Base-by-base conservation (phyloP, 2,888 invertebrate genomes). In the Augiades crinisus region DNA sequence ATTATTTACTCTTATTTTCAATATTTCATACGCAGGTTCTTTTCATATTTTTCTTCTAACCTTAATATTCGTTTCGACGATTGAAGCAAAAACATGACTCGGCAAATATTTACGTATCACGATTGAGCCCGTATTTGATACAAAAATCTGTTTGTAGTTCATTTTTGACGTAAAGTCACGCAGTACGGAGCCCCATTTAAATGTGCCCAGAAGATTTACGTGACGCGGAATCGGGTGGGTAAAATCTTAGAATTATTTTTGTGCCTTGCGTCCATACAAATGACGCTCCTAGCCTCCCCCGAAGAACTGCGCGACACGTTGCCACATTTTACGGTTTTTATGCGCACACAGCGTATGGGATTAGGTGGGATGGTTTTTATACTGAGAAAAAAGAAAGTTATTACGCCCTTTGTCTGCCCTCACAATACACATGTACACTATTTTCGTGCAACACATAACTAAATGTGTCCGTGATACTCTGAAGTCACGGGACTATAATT, bases 191-290 rank as follows among this genome's bases (percentile, higher is more conserved):
- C 5, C 14, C 10, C 34, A 31, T 31, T 41, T 41, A 27, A 37
- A 21, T 33, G 13, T 5, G 7, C 10, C 33, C n/a, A 6, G 14
- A 34, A 41, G 22, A 44, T 22, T 21, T 44, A 22, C 44, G 21
- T 22, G n/a, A 44, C 14, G 31, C 17, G 30, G 17, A 41, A 27
- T 41, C 30, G 17, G 41, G 10, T 1, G 30, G 16, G 12, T 41
- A 41, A 27, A 17, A 30, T 30, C 41, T 41, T 30, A 41, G 27
- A 41, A 41, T 41, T 41, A 41, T 41, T 41, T 41, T 41, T 41
- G 27, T 41, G 27, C 27, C 17, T 17, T 12, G 3, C 27, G 16
- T 17, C 41, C 41, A 41, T 41, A 41, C 27, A 41, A 41, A 27
- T 41, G 41, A 41, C 17, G 41, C 16, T 13, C 10, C 27, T 27